phyloP scores from a whole-genome alignment of 1,140 invertebrate species.

The roundworm (Caenorhabditis elegans) region DNA sequence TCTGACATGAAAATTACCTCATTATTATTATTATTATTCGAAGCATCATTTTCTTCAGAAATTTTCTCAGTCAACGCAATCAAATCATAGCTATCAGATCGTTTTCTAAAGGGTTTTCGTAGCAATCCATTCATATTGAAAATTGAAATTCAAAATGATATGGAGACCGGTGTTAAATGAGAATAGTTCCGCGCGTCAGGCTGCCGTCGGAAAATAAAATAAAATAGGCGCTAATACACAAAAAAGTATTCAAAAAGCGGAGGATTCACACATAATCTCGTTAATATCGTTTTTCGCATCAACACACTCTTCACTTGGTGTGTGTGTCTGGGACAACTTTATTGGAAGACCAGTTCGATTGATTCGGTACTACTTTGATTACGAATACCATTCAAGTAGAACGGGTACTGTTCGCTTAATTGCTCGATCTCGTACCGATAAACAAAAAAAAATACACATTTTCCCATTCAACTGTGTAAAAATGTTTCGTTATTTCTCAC shows the following conservation, averaged over 20 bases:
- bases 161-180: too few relatives aligned
- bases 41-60: too few relatives aligned
- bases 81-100: slow-evolving; percentile 11
- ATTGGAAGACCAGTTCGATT: background rate
- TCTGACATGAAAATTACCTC: too few relatives aligned
- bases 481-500: background rate
- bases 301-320: background rate
- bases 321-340: too few relatives aligned
- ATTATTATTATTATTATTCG: too few relatives aligned
- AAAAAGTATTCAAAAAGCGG: background rate
- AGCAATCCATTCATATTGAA: background rate
- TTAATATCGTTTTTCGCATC: slow-evolving; percentile 27
- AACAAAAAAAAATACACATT: too few relatives aligned
- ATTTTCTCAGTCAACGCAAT: background rate
- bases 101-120: slow-evolving; percentile 12
- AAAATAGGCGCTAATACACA: background rate
- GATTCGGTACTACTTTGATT: background rate
- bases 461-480: too few relatives aligned
- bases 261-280: slow-evolving; percentile 1
- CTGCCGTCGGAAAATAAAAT: background rate
- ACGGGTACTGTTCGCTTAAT: background rate
- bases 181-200: too few relatives aligned
- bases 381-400: background rate
- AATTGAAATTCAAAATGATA: background rate
- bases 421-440: background rate